These are phyloP conservation scores for Dermochelys coriacea DNA, from an alignment of 2,797 vertebrate species.

Conservation along the genomic window DNA sequence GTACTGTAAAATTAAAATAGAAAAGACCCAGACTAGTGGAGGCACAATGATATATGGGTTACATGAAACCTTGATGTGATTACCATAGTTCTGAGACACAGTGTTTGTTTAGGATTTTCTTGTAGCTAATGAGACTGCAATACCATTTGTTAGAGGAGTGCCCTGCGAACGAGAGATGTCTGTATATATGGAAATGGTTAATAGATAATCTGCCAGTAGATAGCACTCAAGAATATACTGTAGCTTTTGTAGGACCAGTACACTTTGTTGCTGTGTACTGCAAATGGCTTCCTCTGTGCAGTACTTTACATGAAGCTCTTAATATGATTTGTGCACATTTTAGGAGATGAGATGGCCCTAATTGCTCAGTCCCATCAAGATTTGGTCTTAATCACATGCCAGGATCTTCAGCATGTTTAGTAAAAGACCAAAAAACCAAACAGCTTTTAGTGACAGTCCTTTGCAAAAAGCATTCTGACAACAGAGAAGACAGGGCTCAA, in stretches of 20 bases:
- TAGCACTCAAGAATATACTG: neutral
- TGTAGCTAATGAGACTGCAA: accelerated
- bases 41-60: neutral
- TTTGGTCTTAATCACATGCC: neutral
- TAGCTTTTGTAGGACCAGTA: neutral
- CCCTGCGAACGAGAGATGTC: neutral
- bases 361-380: accelerated
- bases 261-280: neutral
- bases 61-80: accelerated
- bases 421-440: neutral
- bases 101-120: neutral
- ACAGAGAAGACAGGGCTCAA: neutral
- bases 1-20: neutral
- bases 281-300: neutral
- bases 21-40: neutral
- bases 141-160: neutral
- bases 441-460: accelerated
- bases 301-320: neutral
- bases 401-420: neutral
- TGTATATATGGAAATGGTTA: no score
- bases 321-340: accelerated
- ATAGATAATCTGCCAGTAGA: neutral
- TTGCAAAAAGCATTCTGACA: neutral
- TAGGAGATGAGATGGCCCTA: neutral
- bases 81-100: accelerated